These are phyloP conservation scores for Dryococelus australis DNA, from an alignment of 2,888 invertebrate genomes.

Conservation along the genomic window DNA sequence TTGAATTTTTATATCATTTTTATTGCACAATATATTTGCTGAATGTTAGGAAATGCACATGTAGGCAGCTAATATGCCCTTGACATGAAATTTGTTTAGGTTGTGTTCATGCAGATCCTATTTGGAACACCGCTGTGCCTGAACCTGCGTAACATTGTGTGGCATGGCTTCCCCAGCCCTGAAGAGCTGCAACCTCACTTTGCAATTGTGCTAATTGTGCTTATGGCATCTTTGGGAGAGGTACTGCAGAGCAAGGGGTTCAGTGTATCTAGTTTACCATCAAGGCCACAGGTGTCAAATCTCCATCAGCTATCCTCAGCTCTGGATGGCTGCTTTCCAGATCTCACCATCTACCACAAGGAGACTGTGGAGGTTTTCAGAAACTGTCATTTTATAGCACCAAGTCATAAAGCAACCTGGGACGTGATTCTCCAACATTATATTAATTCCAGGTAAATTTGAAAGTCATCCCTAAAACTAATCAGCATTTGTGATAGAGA, in stretches of 20 bases:
- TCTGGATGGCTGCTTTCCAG: constrained; percentile 45
- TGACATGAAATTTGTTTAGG: constrained; percentile 49
- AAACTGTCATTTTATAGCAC: constrained; percentile 21
- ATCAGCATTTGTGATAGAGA: neutral
- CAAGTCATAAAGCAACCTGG: constrained; percentile 50
- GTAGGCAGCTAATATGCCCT: neutral
- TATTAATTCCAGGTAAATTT: constrained; percentile 40
- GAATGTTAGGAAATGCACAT: neutral
- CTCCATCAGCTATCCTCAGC: neutral
- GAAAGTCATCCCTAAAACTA: too few species aligned
- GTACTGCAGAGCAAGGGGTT: constrained; percentile 35
- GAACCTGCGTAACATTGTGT: constrained; percentile 62
- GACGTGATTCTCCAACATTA: constrained; percentile 50
- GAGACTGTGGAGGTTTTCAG: constrained; percentile 36
- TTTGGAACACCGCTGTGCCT: constrained; percentile 62
- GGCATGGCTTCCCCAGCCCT: constrained; percentile 64
- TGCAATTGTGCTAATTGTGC: constrained; percentile 53
- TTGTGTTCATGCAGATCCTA: constrained; percentile 58
- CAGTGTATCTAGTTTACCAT: constrained; percentile 38
- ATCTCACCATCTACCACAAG: constrained; percentile 41
- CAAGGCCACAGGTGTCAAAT: constrained; percentile 37
- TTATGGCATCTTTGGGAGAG: constrained; percentile 52
- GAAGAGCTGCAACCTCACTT: constrained; percentile 58
- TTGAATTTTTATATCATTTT: too few species aligned
- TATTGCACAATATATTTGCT: too few species aligned